Conservation (phyloP, 2,113 vertebrate genomes). For the Platanista minor region DNA sequence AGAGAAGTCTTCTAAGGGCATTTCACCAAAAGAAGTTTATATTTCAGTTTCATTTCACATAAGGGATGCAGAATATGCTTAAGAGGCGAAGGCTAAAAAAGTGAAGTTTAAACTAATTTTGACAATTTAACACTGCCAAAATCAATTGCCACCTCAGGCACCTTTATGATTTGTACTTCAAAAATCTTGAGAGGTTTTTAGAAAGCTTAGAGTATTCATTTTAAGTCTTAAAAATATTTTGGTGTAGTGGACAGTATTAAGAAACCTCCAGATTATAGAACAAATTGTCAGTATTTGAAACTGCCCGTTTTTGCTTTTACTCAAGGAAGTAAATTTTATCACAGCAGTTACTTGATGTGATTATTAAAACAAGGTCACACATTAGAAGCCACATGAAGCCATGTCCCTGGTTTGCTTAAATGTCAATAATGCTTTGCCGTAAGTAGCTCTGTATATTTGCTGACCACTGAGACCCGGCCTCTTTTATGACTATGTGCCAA, state of each 20-base stretch:
- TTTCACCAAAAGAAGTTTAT: constrained; percentile 13
- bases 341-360: background rate
- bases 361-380: constrained; percentile 19
- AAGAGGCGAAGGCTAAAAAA: background rate
- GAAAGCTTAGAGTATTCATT: background rate
- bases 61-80: background rate
- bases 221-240: constrained; percentile 3
- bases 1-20: background rate
- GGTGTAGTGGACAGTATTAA: background rate
- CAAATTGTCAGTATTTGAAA: background rate
- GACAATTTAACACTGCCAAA: constrained; percentile 6
- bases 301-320: constrained; percentile 18
- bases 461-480: background rate
- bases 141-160: background rate
- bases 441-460: background rate
- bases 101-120: constrained; percentile 29
- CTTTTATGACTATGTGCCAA: background rate
- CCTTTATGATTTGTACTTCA: background rate
- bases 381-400: background rate
- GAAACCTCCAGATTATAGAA: background rate
- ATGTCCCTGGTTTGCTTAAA: constrained; percentile 9
- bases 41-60: constrained; percentile 20
- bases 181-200: background rate
- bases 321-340: constrained; percentile 6
- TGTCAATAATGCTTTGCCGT: background rate